Base-by-base conservation (phyloP, 2,888 invertebrate genomes). In the Melanostoma mellinum region DNA sequence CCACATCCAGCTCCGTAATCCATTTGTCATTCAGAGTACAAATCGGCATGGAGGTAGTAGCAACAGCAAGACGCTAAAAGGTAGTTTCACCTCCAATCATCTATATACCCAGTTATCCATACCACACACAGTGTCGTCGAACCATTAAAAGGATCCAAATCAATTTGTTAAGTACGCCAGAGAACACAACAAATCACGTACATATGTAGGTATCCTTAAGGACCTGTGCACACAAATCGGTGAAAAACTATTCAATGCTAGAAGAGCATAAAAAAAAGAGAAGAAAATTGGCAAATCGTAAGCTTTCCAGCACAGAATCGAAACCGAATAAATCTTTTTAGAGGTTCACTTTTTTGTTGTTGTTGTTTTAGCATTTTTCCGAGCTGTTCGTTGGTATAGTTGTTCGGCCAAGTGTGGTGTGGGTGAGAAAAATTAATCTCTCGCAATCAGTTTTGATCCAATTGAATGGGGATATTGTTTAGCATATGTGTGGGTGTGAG, bases 241-340 rank as follows among this genome's bases (percentile, higher is more conserved):
- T 61, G 48, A 76, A 81, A 77, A 73, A 82, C 82, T 82, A 82
- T 82, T 82, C 82, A 78, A 35, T 67, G 30, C 52, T 30, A 63
- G 42, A 69, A 74, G 46, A 33, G 20, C 4, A 50, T 6, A 20
- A 50, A 30, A 36, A 8, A 35, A n/a, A 30, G 38, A 40, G 67
- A 74, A 61, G 73, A 73, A 69, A 78, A 50, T 55, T 48, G 71
- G 79, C 74, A 84, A 84, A 84, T 84, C 84, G 84, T 79, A 79
- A 84, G 84, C 84, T 84, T 84, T 84, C 84, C 79, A 84, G 69
- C 75, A 84, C 79, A 84, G 79, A 84, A 84, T 79, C 79, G 74
- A 75, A 84, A 79, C 79, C 78, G 84, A 75, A 84, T 84, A 84
- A 84, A 84, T 84, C 84, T 84, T 84, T 84, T 84, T 65, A 73